phyloP scores from a whole-genome alignment of 2,797 vertebrate genomes.

The Macropus fuliginosus region DNA sequence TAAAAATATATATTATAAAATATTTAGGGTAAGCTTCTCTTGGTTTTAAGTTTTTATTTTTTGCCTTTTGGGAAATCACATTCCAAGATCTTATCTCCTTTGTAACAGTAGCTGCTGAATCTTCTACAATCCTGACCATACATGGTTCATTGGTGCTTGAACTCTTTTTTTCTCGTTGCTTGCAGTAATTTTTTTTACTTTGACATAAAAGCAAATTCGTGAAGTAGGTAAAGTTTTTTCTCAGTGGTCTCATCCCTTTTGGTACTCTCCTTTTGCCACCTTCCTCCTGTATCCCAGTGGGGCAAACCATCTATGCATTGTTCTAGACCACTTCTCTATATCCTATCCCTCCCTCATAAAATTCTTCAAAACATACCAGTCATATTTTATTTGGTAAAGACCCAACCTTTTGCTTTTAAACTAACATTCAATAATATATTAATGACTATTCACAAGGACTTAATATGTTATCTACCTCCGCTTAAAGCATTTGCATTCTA shows the following conservation, averaged over 20 bases:
- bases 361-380: background rate
- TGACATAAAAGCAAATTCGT: conserved; percentile 17
- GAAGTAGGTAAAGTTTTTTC: background rate
- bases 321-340: background rate
- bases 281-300: background rate
- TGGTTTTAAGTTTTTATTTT: background rate
- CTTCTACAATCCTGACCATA: background rate
- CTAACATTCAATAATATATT: background rate
- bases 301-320: background rate
- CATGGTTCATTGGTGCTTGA: background rate
- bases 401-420: background rate
- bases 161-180: background rate
- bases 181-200: background rate
- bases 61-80: background rate
- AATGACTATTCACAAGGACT: background rate
- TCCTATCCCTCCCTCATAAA: background rate
- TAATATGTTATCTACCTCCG: background rate
- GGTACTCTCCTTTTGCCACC: background rate
- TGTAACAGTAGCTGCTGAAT: background rate
- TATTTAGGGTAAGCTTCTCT: background rate
- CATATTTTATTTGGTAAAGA: background rate
- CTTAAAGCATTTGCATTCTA: background rate
- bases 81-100: background rate
- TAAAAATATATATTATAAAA: no score
- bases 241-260: background rate